Evolutionary conservation across 2,888 invertebrate genomes (phyloP), one percentile per base, ranked within the genome.

Genomic region (Drosophila multiciliata): DNA sequence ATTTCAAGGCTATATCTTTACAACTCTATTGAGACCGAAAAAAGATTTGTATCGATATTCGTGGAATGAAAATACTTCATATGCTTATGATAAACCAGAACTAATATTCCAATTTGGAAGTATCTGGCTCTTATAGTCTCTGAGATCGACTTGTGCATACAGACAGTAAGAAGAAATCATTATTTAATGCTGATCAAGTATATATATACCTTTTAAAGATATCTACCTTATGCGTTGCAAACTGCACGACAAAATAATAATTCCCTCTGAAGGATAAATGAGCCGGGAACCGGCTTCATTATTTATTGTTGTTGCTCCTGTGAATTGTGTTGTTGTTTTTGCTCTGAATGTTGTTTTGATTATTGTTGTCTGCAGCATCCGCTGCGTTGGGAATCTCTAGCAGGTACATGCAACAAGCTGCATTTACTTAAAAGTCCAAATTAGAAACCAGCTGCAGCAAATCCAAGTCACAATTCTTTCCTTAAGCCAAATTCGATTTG

Each of bases 291-390:
- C 68, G 66, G 75, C 75, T 70, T 53, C 26, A 67, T 55, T 80
- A 70, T 73, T 77, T 57, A 64, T 80, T 67, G 65, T 55, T 53
- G 57, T 40, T 45, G 52, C 11, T 57, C 60, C 48, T 53, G 63
- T 48, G 29, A 11, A 9, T 29, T 29, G 29, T 54, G 42, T 42
- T n/a, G 29, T 50, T 50, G 29, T 29, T 50, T 17, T 17, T 12
- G 29, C 17, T n/a, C 9, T 45, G 38, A 20, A 20, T 53, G 35
- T 36, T 36, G 59, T n/a, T 38, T 76, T 50, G 17, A 40, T 50
- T 49, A 12, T 33, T 53, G 38, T 40, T 29, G 59, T 45, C 40
- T 60, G 40, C 80, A 80, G 77, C 77, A 80, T 80, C 77, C 77
- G 81, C 64, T 80, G 54, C 52, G 26, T 26, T 36, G 36, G 36